A percentile compares a stretch with the other conserved stretches of the same genome.
phyloP scores from a whole-genome alignment of 2,113 vertebrate genomes.

The Siniperca chuatsi region DNA sequence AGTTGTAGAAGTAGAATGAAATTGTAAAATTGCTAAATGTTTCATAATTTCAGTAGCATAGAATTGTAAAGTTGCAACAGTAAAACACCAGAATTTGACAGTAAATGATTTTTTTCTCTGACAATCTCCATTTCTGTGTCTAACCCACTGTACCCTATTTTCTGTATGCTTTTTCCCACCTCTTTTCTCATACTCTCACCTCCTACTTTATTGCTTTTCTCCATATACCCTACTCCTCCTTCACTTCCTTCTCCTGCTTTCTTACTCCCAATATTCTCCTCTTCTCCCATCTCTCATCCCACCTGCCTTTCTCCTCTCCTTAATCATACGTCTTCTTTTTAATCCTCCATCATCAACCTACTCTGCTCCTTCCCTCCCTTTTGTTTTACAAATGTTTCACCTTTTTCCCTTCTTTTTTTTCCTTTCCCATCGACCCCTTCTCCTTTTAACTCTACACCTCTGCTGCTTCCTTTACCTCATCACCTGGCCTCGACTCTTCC shows the following conservation, averaged over 20 bases:
- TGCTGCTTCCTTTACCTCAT: neutral
- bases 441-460: neutral
- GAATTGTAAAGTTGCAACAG: neutral
- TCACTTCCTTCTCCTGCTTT: neutral
- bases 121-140: slow-evolving; percentile 48
- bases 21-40: neutral
- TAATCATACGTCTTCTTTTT: neutral
- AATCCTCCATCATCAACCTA: neutral
- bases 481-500: neutral
- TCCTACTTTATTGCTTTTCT: neutral
- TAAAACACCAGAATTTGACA: neutral
- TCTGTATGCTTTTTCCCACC: slow-evolving; percentile 62
- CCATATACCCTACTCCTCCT: neutral
- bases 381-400: neutral
- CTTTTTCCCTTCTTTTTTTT: neutral
- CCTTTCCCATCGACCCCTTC: neutral
- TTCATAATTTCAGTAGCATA: neutral
- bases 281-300: neutral
- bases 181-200: slow-evolving; percentile 2
- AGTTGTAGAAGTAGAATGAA: slow-evolving; percentile 28
- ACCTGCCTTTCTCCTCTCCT: neutral
- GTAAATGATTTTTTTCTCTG: neutral
- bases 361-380: neutral
- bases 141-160: slow-evolving; percentile 53
- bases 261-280: neutral